A percentile compares a stretch with the other conserved stretches of the same genome.
These are phyloP conservation scores for Spea multiplicata DNA, from an alignment of 2,113 vertebrate genomes.

Conservation along the genomic window DNA sequence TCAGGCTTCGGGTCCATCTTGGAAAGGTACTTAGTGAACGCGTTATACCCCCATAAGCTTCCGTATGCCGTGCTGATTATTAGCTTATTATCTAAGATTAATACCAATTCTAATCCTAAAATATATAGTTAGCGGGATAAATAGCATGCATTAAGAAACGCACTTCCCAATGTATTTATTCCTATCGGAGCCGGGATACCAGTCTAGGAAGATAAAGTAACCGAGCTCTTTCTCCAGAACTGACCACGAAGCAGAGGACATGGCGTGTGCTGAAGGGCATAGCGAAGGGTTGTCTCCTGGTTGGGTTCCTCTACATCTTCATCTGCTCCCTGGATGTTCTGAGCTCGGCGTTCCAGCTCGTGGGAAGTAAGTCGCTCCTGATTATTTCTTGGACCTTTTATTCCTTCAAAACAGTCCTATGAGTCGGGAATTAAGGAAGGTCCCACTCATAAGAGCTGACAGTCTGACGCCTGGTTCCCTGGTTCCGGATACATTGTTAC, in stretches of 20 bases:
- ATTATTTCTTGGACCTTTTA: too few relatives aligned
- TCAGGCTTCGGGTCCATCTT: constrained; percentile 75
- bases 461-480: too few relatives aligned
- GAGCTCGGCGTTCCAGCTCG: constrained; percentile 93
- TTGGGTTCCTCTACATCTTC: constrained; percentile 90
- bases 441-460: too few relatives aligned
- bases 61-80: not conserved
- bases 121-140: too few relatives aligned
- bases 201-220: not conserved
- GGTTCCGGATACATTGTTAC: too few relatives aligned
- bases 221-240: constrained; percentile 67
- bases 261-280: constrained; percentile 69
- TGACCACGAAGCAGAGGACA: constrained; percentile 78
- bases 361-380: constrained; percentile 79
- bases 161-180: too few relatives aligned
- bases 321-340: constrained; percentile 93
- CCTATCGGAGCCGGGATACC: too few relatives aligned
- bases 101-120: too few relatives aligned
- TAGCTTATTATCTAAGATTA: not conserved
- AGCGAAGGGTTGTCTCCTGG: constrained; percentile 69
- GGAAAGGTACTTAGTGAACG: constrained; percentile 75
- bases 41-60: constrained; percentile 1
- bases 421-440: too few relatives aligned
- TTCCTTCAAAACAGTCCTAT: too few relatives aligned
- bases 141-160: too few relatives aligned